Percentiles rank a stretch among this genome's conserved stretches.
Evolutionary conservation across 1,140 invertebrate species (phyloP).

Genomic region (Caenorhabditis tropicalis): DNA sequence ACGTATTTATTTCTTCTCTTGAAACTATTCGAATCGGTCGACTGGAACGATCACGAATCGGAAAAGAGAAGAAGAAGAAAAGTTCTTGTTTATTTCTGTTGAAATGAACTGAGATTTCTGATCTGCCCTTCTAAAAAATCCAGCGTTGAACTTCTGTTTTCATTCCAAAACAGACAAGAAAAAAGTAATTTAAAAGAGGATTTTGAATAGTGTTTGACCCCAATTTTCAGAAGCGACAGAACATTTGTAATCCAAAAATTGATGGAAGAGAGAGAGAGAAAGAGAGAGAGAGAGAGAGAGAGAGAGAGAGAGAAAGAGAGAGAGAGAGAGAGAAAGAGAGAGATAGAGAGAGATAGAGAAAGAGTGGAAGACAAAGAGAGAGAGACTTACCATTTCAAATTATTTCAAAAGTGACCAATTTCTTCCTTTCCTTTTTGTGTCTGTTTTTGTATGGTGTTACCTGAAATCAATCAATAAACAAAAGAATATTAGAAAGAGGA

Average conservation of each 20-base stretch:
- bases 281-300: background rate
- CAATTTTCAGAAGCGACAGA: background rate
- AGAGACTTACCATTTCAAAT: conserved; percentile 1
- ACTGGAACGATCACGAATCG: too few relatives aligned
- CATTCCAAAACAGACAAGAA: background rate
- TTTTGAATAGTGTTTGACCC: background rate
- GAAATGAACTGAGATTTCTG: too few relatives aligned
- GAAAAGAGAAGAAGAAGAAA: background rate
- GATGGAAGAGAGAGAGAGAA: background rate
- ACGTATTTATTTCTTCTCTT: background rate
- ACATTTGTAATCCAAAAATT: conserved; percentile 30
- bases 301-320: too few relatives aligned
- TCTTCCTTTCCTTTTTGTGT: background rate
- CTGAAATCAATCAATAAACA: background rate
- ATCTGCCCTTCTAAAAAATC: too few relatives aligned
- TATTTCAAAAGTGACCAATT: background rate
- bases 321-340: too few relatives aligned
- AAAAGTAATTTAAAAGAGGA: background rate
- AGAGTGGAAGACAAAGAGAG: too few relatives aligned
- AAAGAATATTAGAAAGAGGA: background rate
- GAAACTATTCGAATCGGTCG: too few relatives aligned
- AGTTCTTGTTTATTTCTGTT: background rate
- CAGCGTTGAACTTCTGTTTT: background rate
- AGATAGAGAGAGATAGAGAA: too few relatives aligned
- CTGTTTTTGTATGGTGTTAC: background rate